These are phyloP conservation scores for Vulpes lagopus DNA, from an alignment of 2,113 vertebrate species.

Conservation along the genomic window DNA sequence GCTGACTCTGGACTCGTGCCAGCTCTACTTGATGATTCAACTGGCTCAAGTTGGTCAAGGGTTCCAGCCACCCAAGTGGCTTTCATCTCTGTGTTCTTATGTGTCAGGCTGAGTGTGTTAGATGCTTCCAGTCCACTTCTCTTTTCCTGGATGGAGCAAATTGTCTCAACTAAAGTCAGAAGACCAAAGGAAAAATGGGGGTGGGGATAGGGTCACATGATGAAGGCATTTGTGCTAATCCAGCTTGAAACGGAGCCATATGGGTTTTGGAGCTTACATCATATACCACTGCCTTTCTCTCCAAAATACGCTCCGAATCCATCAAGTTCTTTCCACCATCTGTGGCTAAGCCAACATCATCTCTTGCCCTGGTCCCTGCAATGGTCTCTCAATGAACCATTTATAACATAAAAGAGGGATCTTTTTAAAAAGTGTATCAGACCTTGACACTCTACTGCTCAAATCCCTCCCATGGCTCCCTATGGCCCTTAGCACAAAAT, in stretches of 20 bases:
- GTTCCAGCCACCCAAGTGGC: neutral
- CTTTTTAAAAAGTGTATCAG: neutral
- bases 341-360: neutral
- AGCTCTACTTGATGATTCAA: neutral
- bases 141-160: neutral
- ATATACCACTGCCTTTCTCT: neutral
- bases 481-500: neutral
- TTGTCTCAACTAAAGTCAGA: neutral
- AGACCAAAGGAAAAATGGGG: neutral
- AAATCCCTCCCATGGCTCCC: neutral
- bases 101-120: neutral
- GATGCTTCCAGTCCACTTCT: neutral
- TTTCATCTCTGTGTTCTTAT: neutral
- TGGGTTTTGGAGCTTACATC: neutral
- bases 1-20: neutral
- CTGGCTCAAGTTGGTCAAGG: neutral
- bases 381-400: neutral
- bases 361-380: neutral
- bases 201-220: neutral
- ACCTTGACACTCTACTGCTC: neutral
- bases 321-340: neutral
- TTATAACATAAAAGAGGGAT: neutral
- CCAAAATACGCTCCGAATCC: neutral
- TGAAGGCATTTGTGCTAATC: neutral
- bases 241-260: neutral